Conservation (phyloP, 2,113 vertebrate genomes). For the Cochlearius cochlearius region DNA sequence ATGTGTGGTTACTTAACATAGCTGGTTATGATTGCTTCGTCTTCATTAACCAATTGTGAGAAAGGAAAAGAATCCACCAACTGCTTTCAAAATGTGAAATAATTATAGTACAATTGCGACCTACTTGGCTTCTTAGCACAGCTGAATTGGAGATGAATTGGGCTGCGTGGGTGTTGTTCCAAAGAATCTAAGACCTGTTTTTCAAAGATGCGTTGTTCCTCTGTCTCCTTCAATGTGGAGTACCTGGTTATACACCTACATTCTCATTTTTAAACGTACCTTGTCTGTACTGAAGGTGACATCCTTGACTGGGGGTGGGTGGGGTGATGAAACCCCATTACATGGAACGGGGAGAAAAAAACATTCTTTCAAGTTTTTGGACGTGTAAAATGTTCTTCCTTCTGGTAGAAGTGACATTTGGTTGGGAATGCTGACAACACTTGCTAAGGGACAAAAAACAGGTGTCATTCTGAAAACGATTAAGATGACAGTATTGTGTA, state of each 20-base stretch:
- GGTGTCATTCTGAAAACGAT: not conserved
- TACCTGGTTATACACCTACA: not conserved
- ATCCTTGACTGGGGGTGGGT: not conserved
- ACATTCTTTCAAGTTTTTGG: not conserved
- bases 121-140: not conserved
- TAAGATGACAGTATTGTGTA: fast-evolving
- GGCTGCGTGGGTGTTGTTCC: not conserved
- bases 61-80: not conserved
- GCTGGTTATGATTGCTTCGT: not conserved
- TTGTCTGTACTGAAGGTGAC: not conserved
- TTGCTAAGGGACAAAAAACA: not conserved
- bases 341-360: not conserved
- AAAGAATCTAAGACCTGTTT: not conserved
- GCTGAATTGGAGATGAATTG: not conserved
- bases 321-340: not conserved
- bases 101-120: not conserved
- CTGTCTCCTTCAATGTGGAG: not conserved
- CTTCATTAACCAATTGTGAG: not conserved
- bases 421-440: not conserved
- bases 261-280: not conserved
- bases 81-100: not conserved
- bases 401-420: not conserved
- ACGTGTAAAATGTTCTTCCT: not conserved
- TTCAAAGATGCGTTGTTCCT: not conserved
- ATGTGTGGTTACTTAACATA: not conserved